A percentile compares a stretch with the other conserved stretches of the same genome.
Conservation (phyloP, 64 coral and sea anemone species). For the Orbicella faveolata region DNA sequence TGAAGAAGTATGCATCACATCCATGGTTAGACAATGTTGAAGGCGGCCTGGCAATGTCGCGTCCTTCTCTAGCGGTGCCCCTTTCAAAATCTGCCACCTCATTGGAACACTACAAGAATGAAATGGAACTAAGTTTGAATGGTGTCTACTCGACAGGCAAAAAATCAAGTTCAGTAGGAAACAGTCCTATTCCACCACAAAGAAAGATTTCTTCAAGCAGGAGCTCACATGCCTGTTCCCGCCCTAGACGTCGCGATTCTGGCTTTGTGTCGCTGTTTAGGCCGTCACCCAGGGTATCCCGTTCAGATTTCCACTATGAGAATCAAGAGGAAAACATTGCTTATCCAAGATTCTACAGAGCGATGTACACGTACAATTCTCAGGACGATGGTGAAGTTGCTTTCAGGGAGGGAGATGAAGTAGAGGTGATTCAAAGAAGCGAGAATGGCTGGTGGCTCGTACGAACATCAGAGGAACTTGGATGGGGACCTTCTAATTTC, state of each 20-base stretch:
- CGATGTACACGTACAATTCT: constrained; percentile 36
- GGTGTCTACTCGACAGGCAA: background rate
- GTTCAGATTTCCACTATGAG: background rate
- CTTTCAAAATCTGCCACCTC: background rate
- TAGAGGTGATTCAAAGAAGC: constrained; percentile 41
- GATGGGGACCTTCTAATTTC: constrained; percentile 73
- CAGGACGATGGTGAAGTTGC: constrained; percentile 39
- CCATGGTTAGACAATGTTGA: background rate
- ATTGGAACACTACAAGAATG: constrained; percentile 2
- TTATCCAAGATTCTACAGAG: background rate
- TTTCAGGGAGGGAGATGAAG: constrained; percentile 39
- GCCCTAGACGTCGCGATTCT: background rate
- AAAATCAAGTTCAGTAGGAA: background rate
- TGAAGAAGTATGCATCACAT: background rate
- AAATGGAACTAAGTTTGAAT: background rate
- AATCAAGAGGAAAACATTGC: background rate
- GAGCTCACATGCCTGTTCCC: background rate
- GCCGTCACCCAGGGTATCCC: background rate
- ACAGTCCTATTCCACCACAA: constrained; percentile 7
- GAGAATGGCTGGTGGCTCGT: constrained; percentile 70
- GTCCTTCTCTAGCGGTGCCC: background rate
- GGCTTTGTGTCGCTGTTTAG: background rate
- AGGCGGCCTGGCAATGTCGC: background rate
- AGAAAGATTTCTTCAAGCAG: constrained; percentile 29
- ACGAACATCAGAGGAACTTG: background rate